Evolutionary conservation across 2,888 invertebrate species (phyloP), one percentile per base, ranked within the genome.

Genomic region (Meloe dianella): DNA sequence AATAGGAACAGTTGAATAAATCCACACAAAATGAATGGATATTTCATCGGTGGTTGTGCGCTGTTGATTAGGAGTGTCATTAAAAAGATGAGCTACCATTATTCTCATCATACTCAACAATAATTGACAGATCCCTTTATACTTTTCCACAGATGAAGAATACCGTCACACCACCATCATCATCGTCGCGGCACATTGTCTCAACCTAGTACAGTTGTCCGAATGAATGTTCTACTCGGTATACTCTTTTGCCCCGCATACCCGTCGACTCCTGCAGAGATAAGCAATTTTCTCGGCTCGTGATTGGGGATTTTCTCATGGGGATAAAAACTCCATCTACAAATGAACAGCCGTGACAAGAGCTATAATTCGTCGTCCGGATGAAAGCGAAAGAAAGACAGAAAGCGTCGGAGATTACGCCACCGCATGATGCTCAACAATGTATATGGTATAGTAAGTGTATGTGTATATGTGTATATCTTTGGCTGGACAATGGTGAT

Each of bases 261-360:
- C 47, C 74, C 70, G 73, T 73, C 74, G 75, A 77, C 74, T 76
- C 80, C 79, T 81, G 82, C 82, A 83, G 83, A 85, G 85, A 85
- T 86, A 86, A 86, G 88, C 88, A 88, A 88, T 88, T 88, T 88
- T 88, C 88, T 87, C 87, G 87, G 86, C 87, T 88, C 87, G 87
- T 88, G 88, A 88, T 88, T 88, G 88, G 88, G 87, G 87, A 85
- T 86, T 85, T 85, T 84, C 87, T 86, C 87, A 80, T 77, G 88
- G 87, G 88, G 86, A 86, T 87, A 86, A 87, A 87, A 88, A 88
- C 88, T 88, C 88, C 88, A 88, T 88, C 88, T 88, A 88, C 88
- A 88, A 88, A 88, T 88, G 88, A 88, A 88, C 88, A 87, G 86
- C 87, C 88, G 88, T 88, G 88, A 88, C 88, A 88, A 88, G 88